These are phyloP conservation scores for Lutraria lutraria DNA, from an alignment of 2,888 invertebrate genomes.

Conservation along the genomic window DNA sequence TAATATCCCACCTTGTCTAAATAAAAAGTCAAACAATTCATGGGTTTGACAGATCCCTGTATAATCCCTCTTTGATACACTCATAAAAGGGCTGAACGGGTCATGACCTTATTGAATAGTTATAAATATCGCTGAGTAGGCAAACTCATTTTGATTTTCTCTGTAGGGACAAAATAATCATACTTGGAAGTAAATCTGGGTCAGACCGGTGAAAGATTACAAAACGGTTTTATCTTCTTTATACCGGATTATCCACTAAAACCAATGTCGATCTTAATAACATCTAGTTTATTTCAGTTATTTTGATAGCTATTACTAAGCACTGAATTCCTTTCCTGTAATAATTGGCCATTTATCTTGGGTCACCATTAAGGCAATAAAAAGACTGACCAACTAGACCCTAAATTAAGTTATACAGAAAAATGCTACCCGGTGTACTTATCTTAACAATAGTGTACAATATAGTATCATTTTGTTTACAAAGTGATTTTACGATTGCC, in stretches of 20 bases:
- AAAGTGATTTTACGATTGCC: background rate
- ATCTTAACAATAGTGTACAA: background rate
- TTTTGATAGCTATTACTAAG: constrained; percentile 30
- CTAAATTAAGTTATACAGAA: constrained; percentile 13
- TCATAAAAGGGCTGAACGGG: constrained; percentile 17
- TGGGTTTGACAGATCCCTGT: background rate
- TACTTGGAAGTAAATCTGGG: background rate
- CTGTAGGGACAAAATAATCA: constrained; percentile 2
- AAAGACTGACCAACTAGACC: constrained; percentile 20
- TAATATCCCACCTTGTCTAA: background rate
- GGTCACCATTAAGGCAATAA: background rate
- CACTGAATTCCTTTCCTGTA: background rate
- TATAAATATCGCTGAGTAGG: constrained; percentile 7
- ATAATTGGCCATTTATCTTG: background rate
- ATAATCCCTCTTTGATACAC: constrained; percentile 14
- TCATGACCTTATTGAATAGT: background rate
- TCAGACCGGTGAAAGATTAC: constrained; percentile 40
- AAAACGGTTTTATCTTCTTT: too few relatives aligned
- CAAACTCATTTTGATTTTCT: background rate
- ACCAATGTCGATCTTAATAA: constrained; percentile 31
- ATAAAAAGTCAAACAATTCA: constrained; percentile 7
- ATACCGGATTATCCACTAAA: constrained; percentile 48
- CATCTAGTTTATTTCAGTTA: constrained; percentile 41
- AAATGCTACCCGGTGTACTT: background rate
- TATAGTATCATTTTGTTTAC: constrained; percentile 19